Conservation (phyloP, 1,140 invertebrate genomes). For the Dryas iulia region DNA sequence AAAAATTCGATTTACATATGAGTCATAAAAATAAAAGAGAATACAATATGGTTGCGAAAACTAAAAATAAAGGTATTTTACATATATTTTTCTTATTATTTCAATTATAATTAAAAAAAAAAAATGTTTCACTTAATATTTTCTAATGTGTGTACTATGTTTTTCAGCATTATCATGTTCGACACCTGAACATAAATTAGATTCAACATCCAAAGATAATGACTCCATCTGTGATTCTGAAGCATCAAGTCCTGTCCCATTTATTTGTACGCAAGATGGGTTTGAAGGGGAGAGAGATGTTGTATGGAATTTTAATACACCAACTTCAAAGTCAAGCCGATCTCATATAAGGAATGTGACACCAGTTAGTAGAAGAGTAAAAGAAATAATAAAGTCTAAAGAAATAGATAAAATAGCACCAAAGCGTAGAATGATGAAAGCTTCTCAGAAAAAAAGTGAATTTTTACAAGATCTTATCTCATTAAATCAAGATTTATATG, state of each 20-base stretch:
- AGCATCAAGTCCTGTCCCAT: conserved; percentile 70
- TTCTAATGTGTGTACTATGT: conserved; percentile 4
- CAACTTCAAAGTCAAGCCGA: conserved; percentile 50
- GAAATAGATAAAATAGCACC: conserved; percentile 53
- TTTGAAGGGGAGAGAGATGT: conserved; percentile 74
- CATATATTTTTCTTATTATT: conserved; percentile 7
- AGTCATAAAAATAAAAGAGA: conserved; percentile 28
- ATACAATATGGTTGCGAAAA: conserved; percentile 58
- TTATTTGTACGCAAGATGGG: conserved; percentile 78
- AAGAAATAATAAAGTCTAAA: conserved; percentile 51
- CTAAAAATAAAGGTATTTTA: conserved; percentile 58
- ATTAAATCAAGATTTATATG: conserved; percentile 71
- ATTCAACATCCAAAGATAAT: conserved; percentile 71
- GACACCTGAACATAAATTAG: conserved; percentile 59
- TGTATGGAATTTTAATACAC: conserved; percentile 78
- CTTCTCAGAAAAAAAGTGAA: conserved; percentile 59
- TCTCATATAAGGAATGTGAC: conserved; percentile 54
- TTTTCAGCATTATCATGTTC: conserved; percentile 72
- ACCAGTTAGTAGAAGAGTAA: conserved; percentile 62
- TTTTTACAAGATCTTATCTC: conserved; percentile 68
- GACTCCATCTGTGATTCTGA: conserved; percentile 70
- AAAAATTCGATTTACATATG: background rate
- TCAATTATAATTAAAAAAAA: no score
- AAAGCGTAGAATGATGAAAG: conserved; percentile 54
- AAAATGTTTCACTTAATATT: conserved; percentile 6